These are phyloP conservation scores for Nasonia longicornis DNA, from an alignment of 1,140 invertebrate species.

Conservation along the genomic window DNA sequence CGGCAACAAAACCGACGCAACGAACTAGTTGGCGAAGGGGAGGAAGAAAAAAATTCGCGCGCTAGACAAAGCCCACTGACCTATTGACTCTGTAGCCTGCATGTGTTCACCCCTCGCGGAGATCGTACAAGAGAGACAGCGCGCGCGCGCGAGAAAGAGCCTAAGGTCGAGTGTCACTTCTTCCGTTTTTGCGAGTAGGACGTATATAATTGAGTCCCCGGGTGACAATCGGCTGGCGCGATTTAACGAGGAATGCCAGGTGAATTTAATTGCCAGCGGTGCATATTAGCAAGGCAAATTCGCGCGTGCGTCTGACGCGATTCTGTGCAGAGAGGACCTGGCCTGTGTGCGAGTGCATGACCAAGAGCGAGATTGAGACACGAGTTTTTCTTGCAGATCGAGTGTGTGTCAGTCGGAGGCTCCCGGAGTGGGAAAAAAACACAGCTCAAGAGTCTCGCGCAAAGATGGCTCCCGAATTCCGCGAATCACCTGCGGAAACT, in stretches of 20 bases:
- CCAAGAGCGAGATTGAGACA: no score
- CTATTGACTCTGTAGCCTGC: conserved; percentile 66
- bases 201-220: background rate
- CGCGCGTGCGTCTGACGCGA: background rate
- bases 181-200: background rate
- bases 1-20: background rate
- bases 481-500: background rate
- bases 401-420: background rate
- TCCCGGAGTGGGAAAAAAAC: no score
- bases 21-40: background rate
- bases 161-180: conserved; percentile 10
- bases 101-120: conserved; percentile 21
- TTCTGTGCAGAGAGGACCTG: background rate
- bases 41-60: conserved; percentile 30
- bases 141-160: background rate
- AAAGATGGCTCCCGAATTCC: conserved; percentile 21
- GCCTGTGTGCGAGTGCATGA: no score
- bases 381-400: background rate
- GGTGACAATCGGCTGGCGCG: background rate
- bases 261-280: background rate
- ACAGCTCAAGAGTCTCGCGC: background rate
- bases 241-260: background rate
- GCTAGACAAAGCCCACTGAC: conserved; percentile 67
- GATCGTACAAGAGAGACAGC: background rate
- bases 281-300: background rate